Percentiles rank a stretch among this genome's conserved stretches.
phyloP scores from a whole-genome alignment of 2,888 invertebrate genomes.

The Plutella xylostella region DNA sequence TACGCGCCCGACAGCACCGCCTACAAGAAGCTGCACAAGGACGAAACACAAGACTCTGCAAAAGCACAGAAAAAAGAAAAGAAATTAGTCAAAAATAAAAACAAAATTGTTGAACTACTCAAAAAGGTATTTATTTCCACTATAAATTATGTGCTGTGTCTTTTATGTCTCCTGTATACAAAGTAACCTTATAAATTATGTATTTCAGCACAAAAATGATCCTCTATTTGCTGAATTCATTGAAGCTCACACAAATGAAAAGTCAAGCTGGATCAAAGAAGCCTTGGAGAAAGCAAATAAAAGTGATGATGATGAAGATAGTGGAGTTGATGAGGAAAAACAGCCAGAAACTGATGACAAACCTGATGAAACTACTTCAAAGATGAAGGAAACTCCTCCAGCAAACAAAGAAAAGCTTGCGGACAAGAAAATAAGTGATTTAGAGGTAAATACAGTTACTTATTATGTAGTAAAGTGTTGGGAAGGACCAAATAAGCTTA shows the following conservation, averaged over 20 bases:
- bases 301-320: conserved; percentile 39
- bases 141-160: not conserved
- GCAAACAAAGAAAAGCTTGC: conserved; percentile 74
- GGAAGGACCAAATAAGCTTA: not conserved
- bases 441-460: conserved; percentile 69
- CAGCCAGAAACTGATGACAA: conserved; percentile 12
- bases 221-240: conserved; percentile 91
- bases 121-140: conserved; percentile 62
- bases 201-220: conserved; percentile 82
- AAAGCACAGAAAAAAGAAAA: conserved; percentile 39
- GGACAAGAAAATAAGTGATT: conserved; percentile 79
- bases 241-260: conserved; percentile 78
- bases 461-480: no score
- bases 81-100: conserved; percentile 47
- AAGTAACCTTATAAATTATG: no score
- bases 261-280: conserved; percentile 50
- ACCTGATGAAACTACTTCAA: conserved; percentile 17
- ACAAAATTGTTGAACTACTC: conserved; percentile 74
- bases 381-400: conserved; percentile 24
- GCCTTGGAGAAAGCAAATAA: conserved; percentile 40
- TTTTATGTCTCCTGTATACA: not conserved
- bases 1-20: conserved; percentile 83
- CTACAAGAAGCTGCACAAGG: conserved; percentile 64
- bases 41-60: conserved; percentile 39
- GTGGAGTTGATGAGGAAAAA: conserved; percentile 38